These are phyloP conservation scores for Drosophila orena DNA, from an alignment of 1,140 invertebrate genomes.

Conservation along the genomic window DNA sequence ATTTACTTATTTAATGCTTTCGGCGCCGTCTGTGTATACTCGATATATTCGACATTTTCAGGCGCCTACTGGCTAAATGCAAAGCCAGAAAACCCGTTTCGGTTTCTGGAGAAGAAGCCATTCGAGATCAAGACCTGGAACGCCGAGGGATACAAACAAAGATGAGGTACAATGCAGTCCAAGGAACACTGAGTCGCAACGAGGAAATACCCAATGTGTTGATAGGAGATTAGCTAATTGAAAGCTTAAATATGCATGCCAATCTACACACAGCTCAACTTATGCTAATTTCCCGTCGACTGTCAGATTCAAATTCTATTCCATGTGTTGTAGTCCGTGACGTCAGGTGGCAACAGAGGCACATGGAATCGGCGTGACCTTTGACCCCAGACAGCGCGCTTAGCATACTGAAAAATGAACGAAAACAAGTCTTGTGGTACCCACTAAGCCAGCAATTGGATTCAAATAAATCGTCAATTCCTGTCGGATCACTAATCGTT, in stretches of 20 bases:
- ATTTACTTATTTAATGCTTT: slow-evolving; percentile 53
- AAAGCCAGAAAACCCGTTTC: slow-evolving; percentile 23
- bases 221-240: slow-evolving; percentile 23
- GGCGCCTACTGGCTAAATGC: slow-evolving; percentile 17
- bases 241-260: slow-evolving; percentile 31
- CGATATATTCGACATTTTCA: slow-evolving; percentile 9
- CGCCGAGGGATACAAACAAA: not conserved
- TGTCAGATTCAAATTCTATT: slow-evolving; percentile 29
- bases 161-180: not conserved
- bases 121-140: not conserved
- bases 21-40: slow-evolving; percentile 53
- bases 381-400: slow-evolving; percentile 22
- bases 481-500: slow-evolving; percentile 15
- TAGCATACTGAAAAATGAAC: slow-evolving; percentile 14
- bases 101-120: slow-evolving; percentile 14
- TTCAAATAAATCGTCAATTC: slow-evolving; percentile 7
- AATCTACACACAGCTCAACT: not conserved
- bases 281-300: slow-evolving; percentile 28
- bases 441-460: not conserved
- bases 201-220: slow-evolving; percentile 11
- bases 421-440: slow-evolving; percentile 4
- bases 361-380: slow-evolving; percentile 12
- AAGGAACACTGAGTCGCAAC: not conserved
- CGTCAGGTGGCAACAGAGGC: slow-evolving; percentile 29
- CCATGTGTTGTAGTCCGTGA: slow-evolving; percentile 10